Base-by-base conservation (phyloP, 2,888 invertebrate species). In the Hyposoter dolosus region DNA sequence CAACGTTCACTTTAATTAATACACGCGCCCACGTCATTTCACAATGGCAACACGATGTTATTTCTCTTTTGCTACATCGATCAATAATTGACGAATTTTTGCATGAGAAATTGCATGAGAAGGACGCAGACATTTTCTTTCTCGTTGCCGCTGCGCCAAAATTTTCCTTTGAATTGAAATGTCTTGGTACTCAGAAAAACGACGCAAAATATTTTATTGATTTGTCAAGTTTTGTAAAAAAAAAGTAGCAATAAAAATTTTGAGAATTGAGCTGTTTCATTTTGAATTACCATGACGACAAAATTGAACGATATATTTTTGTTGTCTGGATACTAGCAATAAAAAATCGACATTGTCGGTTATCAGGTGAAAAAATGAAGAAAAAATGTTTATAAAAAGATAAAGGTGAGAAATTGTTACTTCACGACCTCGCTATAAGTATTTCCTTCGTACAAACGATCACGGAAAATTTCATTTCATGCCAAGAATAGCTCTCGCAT, bases 401-500 rank as follows among this genome's bases (percentile, higher is more conserved):
- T 68, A 4, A 1, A 4, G n/a, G 43, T 45, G 40, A 23, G 43
- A 45, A 28, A 71, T 71, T 32, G 15, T 63, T 15, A 32, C 32
- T 32, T 15, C 7, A 17, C 17, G 6, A 6, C 10, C 28, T 63
- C 15, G 32, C 35, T 17, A n/a, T 15, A 2, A 28, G 23, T 15
- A 4, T 60, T 60, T 60, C 12, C 5, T 60, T 60, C 60, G 23
- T 28, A 60, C 28, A 28, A 28, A 60, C 7, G 66, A 40, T 5
- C 10, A 40, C 35, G 72, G 19, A 32, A 47, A 76, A 19, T 53
- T 66, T n/a, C 7, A 43, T 45, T 60, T 28, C n/a, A 71, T 28
- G 69, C 45, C 17, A 28, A 15, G 53, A 15, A 5, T 1, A 17
- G 47, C 15, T 10, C n/a, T 66, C 17, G 35, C 23, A 47, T 77